Evolutionary conservation across 2,113 vertebrate genomes (phyloP).

Genomic region (Pseudorhombus dupliciocellatus): DNA sequence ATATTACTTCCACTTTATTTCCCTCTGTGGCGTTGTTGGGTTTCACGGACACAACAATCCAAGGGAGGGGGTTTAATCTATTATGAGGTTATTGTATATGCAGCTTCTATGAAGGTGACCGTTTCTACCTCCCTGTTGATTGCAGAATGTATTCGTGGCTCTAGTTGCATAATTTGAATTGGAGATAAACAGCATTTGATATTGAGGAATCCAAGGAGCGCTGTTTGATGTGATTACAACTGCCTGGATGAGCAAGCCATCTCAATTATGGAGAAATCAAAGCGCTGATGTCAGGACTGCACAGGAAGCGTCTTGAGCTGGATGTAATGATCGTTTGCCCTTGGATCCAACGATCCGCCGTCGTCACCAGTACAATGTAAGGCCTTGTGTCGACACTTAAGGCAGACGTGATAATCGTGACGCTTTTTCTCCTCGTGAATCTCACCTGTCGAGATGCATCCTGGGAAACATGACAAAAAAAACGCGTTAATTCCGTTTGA

Average conservation of each 20-base stretch:
- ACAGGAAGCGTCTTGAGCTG: not conserved
- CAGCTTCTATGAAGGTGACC: slow-evolving; percentile 34
- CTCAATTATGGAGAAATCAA: slow-evolving; percentile 2
- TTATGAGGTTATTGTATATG: slow-evolving; percentile 16
- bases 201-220: not conserved
- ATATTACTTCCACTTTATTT: slow-evolving; percentile 3
- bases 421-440: not conserved
- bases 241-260: not conserved
- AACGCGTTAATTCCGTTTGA: slow-evolving; percentile 18
- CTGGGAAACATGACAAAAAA: slow-evolving; percentile 25
- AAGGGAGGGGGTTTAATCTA: slow-evolving; percentile 9
- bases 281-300: slow-evolving; percentile 22
- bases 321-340: slow-evolving; percentile 24
- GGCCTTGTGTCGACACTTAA: slow-evolving; percentile 3
- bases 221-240: slow-evolving; percentile 21
- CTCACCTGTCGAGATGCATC: slow-evolving; percentile 14
- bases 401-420: not conserved
- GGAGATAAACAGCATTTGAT: not conserved
- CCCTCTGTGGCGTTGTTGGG: not conserved
- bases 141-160: slow-evolving; percentile 44
- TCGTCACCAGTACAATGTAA: not conserved
- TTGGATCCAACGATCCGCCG: slow-evolving; percentile 9
- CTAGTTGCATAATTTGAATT: slow-evolving; percentile 8
- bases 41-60: not conserved
- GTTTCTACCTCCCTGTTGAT: slow-evolving; percentile 44